phyloP scores from a whole-genome alignment of 2,888 invertebrate genomes.

The Latheticus oryzae region DNA sequence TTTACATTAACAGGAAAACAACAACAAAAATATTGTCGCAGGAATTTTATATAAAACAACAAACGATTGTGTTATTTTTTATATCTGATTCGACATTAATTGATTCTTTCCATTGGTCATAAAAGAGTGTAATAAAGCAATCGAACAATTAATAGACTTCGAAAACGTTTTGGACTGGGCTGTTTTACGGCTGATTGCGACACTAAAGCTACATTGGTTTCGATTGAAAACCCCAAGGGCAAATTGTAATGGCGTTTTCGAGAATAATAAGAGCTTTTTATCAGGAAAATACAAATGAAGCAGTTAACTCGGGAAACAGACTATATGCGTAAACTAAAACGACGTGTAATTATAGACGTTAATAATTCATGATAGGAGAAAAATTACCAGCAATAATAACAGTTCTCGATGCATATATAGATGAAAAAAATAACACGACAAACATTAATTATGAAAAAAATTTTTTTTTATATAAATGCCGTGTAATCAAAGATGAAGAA shows the following conservation, averaged over 20 bases:
- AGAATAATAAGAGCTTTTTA: constrained; percentile 15
- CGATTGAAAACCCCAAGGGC: constrained; percentile 18
- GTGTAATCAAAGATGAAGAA: too few species aligned
- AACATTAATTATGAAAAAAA: too few species aligned
- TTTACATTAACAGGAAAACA: constrained; percentile 56
- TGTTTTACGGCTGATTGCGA: constrained; percentile 25
- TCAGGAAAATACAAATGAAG: too few species aligned
- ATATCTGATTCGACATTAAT: constrained; percentile 31
- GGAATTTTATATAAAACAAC: constrained; percentile 27
- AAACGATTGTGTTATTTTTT: constrained; percentile 21
- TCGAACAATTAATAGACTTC: constrained; percentile 32
- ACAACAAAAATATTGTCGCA: constrained; percentile 42
- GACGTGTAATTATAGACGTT: too few species aligned
- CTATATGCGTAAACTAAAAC: too few species aligned
- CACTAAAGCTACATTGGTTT: constrained; percentile 27
- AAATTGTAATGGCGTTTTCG: constrained; percentile 16
- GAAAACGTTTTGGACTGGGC: constrained; percentile 5
- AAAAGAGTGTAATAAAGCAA: constrained; percentile 28
- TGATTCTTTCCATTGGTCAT: constrained; percentile 26
- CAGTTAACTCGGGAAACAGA: too few species aligned
- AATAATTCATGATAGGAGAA: too few species aligned
- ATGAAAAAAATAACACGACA: too few species aligned
- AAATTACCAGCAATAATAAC: too few species aligned
- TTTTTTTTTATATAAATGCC: too few species aligned
- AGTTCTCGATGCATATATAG: too few species aligned